Evolutionary conservation across 2,888 invertebrate genomes (phyloP).

Genomic region (Heliothis peltigera): DNA sequence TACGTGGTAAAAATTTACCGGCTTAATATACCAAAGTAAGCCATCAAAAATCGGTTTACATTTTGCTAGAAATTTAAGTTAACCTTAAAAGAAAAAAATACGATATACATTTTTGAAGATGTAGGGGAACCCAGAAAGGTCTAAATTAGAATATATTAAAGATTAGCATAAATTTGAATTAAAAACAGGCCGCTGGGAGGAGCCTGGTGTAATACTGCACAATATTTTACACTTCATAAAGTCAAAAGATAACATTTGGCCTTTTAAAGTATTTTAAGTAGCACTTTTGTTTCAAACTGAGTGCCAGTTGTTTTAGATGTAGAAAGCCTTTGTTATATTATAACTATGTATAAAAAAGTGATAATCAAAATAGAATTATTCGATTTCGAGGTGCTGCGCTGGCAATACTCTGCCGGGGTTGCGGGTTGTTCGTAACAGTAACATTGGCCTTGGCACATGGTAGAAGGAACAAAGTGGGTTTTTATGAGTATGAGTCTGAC

Average conservation of each 20-base stretch:
- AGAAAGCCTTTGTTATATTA: conserved; percentile 27
- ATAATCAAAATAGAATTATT: too few species aligned
- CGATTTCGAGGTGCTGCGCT: too few species aligned
- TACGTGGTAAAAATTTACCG: too few species aligned
- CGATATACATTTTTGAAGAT: background rate
- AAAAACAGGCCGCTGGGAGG: conserved; percentile 59
- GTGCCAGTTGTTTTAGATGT: conserved; percentile 47
- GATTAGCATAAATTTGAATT: conserved; percentile 79
- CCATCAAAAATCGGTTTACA: background rate
- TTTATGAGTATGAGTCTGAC: too few species aligned
- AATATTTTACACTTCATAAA: conserved; percentile 72
- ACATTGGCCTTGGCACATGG: too few species aligned
- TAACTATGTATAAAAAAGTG: too few species aligned
- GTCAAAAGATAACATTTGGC: conserved; percentile 68
- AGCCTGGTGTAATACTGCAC: conserved; percentile 59
- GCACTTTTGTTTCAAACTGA: conserved; percentile 51
- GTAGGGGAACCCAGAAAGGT: conserved; percentile 16
- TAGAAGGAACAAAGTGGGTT: too few species aligned
- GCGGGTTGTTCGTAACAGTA: too few species aligned
- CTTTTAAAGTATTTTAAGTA: conserved; percentile 59
- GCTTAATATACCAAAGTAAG: background rate
- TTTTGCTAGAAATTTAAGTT: background rate
- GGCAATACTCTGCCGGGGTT: too few species aligned
- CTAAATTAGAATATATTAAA: conserved; percentile 47
- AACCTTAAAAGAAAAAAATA: background rate